Conservation (phyloP, 2,888 invertebrate species). For the Tetragonisca angustula region DNA sequence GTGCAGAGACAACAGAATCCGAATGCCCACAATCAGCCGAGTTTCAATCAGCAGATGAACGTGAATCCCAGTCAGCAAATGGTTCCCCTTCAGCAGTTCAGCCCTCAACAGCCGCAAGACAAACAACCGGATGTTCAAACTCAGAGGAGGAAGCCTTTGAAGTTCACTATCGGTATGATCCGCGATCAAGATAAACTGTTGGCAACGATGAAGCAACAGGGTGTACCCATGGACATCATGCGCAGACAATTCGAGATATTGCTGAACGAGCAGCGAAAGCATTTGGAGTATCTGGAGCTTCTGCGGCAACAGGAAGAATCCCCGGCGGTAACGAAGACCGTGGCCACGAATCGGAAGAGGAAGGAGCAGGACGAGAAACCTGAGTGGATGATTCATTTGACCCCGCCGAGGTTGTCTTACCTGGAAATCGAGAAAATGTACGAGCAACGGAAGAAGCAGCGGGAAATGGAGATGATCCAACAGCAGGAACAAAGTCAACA, state of each 20-base stretch:
- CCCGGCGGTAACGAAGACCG: not conserved
- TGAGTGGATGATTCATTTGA: conserved; percentile 79
- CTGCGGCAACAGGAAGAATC: conserved; percentile 24
- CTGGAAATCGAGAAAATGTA: conserved; percentile 53
- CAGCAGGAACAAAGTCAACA: conserved; percentile 4
- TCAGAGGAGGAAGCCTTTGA: conserved; percentile 45
- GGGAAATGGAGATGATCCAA: not conserved
- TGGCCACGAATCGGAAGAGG: conserved; percentile 23
- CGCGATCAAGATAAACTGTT: conserved; percentile 78
- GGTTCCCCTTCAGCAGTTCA: not conserved
- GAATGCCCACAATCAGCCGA: not conserved
- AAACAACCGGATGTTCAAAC: not conserved
- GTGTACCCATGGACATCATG: conserved; percentile 75
- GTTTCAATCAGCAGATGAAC: not conserved
- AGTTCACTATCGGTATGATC: conserved; percentile 77
- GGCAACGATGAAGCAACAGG: conserved; percentile 76
- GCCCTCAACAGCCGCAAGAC: not conserved
- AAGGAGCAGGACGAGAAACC: conserved; percentile 73
- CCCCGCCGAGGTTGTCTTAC: conserved; percentile 75
- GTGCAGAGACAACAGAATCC: not conserved
- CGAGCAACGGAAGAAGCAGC: conserved; percentile 5
- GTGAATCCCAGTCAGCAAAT: not conserved
- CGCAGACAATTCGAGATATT: conserved; percentile 77
- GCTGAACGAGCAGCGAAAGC: conserved; percentile 76
- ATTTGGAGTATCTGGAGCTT: conserved; percentile 68